Conservation (phyloP, 2,888 invertebrate species). For the Drosophila maculinotata region DNA sequence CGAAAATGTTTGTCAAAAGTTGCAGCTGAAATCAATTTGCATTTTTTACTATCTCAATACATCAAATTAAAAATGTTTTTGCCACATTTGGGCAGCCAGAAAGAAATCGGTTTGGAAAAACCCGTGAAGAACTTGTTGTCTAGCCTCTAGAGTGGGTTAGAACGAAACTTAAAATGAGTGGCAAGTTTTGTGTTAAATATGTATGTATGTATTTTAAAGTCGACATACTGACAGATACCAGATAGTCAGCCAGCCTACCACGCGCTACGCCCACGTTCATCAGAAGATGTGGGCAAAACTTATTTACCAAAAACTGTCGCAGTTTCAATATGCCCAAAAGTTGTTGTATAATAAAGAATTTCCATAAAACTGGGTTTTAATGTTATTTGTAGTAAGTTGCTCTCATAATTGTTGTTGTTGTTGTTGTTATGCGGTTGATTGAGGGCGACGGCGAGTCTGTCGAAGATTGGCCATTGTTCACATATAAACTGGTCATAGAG, state of each 20-base stretch:
- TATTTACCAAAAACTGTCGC: slow-evolving; percentile 51
- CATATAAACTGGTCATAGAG: slow-evolving; percentile 13
- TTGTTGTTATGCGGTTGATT: slow-evolving; percentile 36
- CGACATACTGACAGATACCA: slow-evolving; percentile 29
- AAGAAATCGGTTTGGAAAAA: slow-evolving; percentile 43
- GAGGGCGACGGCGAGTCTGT: slow-evolving; percentile 70
- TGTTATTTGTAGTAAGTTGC: slow-evolving; percentile 18
- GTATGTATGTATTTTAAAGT: slow-evolving; percentile 1
- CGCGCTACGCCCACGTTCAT: slow-evolving; percentile 46
- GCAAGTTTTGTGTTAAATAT: neutral
- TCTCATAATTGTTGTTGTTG: too few species aligned
- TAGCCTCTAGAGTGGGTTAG: slow-evolving; percentile 30
- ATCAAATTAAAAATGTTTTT: slow-evolving; percentile 24
- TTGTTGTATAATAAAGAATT: slow-evolving; percentile 29
- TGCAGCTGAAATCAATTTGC: slow-evolving; percentile 17
- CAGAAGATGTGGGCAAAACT: slow-evolving; percentile 50
- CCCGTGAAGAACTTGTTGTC: slow-evolving; percentile 54
- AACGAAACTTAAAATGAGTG: slow-evolving; percentile 23
- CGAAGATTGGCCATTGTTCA: slow-evolving; percentile 22
- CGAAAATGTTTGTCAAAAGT: slow-evolving; percentile 5
- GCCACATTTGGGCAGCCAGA: slow-evolving; percentile 20
- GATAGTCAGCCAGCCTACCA: slow-evolving; percentile 41
- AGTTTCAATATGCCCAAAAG: slow-evolving; percentile 57
- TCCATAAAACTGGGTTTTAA: slow-evolving; percentile 33
- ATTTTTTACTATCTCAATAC: slow-evolving; percentile 35